These are phyloP conservation scores for Melanotaenia duboulayi DNA, from an alignment of 2,113 vertebrate genomes.

Conservation along the genomic window DNA sequence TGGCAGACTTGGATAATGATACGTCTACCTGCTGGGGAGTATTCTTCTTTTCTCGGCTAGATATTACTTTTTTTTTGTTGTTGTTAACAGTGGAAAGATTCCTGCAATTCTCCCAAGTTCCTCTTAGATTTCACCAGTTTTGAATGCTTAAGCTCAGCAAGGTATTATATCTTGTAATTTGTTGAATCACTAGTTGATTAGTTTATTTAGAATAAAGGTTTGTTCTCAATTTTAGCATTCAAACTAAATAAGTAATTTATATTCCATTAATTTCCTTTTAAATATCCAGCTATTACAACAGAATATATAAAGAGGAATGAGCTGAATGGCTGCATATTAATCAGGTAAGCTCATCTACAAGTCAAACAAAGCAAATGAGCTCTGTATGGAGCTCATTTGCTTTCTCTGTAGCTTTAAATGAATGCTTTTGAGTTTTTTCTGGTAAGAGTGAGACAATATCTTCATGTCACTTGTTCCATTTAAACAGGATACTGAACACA, in stretches of 20 bases:
- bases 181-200: no score
- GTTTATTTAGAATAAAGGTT: no score
- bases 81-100: not conserved
- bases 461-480: not conserved
- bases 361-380: not conserved
- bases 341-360: no score
- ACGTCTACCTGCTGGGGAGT: not conserved
- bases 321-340: not conserved
- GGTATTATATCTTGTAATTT: no score
- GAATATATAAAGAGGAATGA: not conserved
- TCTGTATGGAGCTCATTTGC: no score
- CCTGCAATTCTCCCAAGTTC: not conserved
- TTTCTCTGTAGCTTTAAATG: no score
- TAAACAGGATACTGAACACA: not conserved
- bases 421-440: not conserved
- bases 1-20: conserved; percentile 2
- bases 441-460: not conserved
- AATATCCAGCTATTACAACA: no score
- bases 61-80: not conserved
- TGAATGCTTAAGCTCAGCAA: not conserved
- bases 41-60: not conserved
- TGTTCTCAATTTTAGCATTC: no score
- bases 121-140: not conserved
- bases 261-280: no score
- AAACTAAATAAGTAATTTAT: no score